A percentile compares a stretch with the other conserved stretches of the same genome.
phyloP scores from a whole-genome alignment of 2,888 invertebrate genomes.

The Tetrapedia diversipes region DNA sequence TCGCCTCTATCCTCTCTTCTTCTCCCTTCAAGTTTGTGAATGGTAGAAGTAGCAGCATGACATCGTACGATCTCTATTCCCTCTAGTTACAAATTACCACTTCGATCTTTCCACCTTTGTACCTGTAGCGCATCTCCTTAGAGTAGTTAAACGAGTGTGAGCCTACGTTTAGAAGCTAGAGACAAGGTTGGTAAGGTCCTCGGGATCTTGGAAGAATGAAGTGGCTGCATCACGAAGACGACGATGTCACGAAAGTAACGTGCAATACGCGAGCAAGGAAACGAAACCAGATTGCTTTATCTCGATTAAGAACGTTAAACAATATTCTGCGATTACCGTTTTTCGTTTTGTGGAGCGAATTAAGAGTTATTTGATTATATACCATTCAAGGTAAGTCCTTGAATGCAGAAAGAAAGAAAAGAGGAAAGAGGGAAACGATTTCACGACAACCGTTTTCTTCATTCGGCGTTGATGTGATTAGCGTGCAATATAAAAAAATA shows the following conservation, averaged over 20 bases:
- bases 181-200: neutral
- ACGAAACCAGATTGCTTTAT: neutral
- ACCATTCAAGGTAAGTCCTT: constrained; percentile 5
- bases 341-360: neutral
- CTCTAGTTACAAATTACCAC: constrained; percentile 54
- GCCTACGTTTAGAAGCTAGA: constrained; percentile 14
- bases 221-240: constrained; percentile 24
- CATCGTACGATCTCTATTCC: constrained; percentile 54
- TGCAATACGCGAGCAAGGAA: constrained; percentile 9
- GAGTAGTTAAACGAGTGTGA: constrained; percentile 48
- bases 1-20: constrained; percentile 44
- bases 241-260: constrained; percentile 6
- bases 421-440: neutral
- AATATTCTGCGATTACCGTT: constrained; percentile 13
- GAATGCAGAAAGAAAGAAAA: neutral
- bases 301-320: neutral
- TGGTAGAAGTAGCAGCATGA: constrained; percentile 71
- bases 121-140: constrained; percentile 54
- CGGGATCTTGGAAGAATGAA: constrained; percentile 8
- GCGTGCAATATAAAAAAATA: neutral
- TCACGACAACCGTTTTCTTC: constrained; percentile 14
- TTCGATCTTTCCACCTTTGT: constrained; percentile 55
- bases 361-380: neutral
- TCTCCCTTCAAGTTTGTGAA: constrained; percentile 55
- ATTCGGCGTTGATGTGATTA: too few species aligned